Base-by-base conservation (phyloP, 2,888 invertebrate genomes). In the Sarcophaga caerulescens region DNA sequence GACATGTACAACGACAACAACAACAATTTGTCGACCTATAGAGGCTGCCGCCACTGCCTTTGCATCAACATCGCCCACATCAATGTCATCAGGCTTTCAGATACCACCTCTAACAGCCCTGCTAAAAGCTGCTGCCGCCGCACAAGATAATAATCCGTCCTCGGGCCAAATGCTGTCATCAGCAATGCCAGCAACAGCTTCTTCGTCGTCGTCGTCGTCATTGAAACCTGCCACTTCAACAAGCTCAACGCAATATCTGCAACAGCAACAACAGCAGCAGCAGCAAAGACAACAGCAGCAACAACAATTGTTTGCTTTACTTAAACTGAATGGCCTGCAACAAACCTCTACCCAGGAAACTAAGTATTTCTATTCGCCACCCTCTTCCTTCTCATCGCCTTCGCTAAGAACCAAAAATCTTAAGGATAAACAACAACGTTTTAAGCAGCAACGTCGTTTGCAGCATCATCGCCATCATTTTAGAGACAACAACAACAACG, bases 271-370 rank as follows among this genome's bases (percentile, higher is more conserved):
- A 66, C 88, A 85, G 62, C 90, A 89, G 65, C 89, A 88, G 69
- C 84, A 89, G 85, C 90, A 89, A 70, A 90, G 88, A 57, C 90
- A 90, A 85, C 68, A 89, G 83, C 91, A 90, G 71, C 91, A 90
- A 71, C 91, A 91, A 74, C 92, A 92, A 81, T 89, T 91, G 1
- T 92, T 92, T 81, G 91, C 90, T 35, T 89, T 92, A 89, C 85
- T 92, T 8, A 90, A 88, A 90, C 88, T 89, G 88, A 90, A 85
- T 63, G 85, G 85, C 47, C 65, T 62, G 68, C 17, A 74, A n/a
- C 73, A 75, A 44, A 44, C 70, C 17, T 19, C 74, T 17, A 69
- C 69, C 14, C 59, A 68, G 57, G 84, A 86, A 62, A 78, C 81
- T 17, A 82, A 75, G 23, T 82, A 77, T 60, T 57, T 65, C 8